phyloP scores from a whole-genome alignment of 2,888 invertebrate genomes.

The Catocala nupta region DNA sequence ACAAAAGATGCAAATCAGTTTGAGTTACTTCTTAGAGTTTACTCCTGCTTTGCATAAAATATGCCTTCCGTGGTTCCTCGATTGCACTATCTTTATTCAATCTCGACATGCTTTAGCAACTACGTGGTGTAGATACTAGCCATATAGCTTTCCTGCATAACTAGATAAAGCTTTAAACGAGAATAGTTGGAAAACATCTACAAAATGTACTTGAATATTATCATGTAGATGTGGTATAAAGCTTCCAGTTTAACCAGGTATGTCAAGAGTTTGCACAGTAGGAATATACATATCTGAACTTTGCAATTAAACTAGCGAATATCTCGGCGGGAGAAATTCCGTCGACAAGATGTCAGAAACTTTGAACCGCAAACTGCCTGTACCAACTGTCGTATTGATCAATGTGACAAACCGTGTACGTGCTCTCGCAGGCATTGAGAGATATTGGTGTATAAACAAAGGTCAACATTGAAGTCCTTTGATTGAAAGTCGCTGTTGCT shows the following conservation, averaged over 20 bases:
- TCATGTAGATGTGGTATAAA: no score
- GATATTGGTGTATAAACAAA: constrained; percentile 13
- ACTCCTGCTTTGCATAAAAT: constrained; percentile 55
- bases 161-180: constrained; percentile 22
- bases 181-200: neutral
- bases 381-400: constrained; percentile 2
- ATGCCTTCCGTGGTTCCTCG: constrained; percentile 49
- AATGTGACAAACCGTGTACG: constrained; percentile 10
- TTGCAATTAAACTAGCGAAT: constrained; percentile 1
- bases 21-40: constrained; percentile 35
- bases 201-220: no score
- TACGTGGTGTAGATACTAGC: constrained; percentile 32
- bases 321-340: neutral
- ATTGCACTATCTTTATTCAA: constrained; percentile 45
- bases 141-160: constrained; percentile 18
- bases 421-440: constrained; percentile 9
- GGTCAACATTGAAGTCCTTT: constrained; percentile 3
- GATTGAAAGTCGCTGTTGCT: constrained; percentile 8
- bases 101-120: constrained; percentile 42
- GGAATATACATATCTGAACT: neutral
- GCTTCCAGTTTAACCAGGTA: no score
- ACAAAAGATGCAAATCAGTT: constrained; percentile 29
- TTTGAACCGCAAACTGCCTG: neutral
- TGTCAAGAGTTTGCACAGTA: no score
- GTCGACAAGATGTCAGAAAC: neutral